Conservation (phyloP, 2,797 vertebrate species). For the Eremophila alpestris region DNA sequence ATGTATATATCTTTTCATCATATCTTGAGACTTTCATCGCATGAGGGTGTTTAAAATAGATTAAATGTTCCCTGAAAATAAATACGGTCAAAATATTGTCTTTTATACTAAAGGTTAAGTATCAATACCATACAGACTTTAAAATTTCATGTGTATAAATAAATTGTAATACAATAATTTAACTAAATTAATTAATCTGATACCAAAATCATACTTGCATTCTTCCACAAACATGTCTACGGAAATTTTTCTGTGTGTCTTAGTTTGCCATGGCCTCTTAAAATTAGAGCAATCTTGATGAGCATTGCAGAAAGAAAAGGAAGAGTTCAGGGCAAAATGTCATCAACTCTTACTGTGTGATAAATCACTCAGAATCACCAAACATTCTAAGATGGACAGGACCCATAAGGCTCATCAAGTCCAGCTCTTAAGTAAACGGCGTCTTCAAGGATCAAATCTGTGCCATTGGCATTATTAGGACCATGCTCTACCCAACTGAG, state of each 20-base stretch:
- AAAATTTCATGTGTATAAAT: neutral
- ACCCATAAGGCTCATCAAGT: neutral
- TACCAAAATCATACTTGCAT: neutral
- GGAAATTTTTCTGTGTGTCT: neutral
- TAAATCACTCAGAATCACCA: neutral
- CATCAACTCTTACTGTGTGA: neutral
- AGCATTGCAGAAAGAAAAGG: neutral
- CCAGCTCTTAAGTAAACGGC: neutral
- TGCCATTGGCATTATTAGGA: neutral
- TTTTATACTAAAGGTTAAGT: neutral
- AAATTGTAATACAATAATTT: neutral
- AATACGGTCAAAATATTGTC: neutral
- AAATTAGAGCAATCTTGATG: neutral
- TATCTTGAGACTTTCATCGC: neutral
- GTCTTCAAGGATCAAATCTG: neutral
- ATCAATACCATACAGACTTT: neutral
- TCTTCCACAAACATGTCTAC: neutral
- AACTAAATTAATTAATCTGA: neutral
- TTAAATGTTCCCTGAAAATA: neutral
- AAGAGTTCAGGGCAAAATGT: accelerated
- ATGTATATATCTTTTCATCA: neutral
- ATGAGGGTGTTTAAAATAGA: neutral
- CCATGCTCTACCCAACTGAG: neutral
- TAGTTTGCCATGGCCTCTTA: neutral
- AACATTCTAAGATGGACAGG: neutral